Evolutionary conservation across 2,797 vertebrate genomes (phyloP).

Genomic region (Hapalemur alaotrensis): DNA sequence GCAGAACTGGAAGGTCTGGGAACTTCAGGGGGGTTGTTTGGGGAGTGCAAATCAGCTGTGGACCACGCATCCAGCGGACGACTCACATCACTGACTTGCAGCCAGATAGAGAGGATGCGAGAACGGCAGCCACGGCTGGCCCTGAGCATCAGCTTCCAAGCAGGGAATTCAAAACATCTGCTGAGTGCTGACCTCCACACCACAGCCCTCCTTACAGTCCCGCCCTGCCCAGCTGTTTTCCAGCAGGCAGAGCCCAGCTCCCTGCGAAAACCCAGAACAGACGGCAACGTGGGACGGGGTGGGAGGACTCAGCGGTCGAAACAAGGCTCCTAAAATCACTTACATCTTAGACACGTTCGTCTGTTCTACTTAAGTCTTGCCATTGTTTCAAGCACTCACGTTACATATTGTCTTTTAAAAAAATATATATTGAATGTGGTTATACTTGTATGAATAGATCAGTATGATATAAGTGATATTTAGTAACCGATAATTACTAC

Average conservation of each 20-base stretch:
- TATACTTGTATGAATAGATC: conserved; percentile 57
- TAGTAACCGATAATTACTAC: conserved; percentile 77
- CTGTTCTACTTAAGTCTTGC: neutral
- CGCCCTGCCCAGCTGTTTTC: conserved; percentile 60
- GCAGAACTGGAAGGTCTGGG: too few relatives aligned
- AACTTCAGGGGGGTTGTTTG: neutral
- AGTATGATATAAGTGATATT: conserved; percentile 79
- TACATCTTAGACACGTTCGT: neutral
- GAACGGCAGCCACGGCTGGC: neutral
- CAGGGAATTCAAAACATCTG: conserved; percentile 70
- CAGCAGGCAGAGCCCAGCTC: conserved; percentile 1
- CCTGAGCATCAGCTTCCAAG: conserved; percentile 16
- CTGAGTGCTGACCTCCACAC: conserved; percentile 36
- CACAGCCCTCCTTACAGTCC: neutral
- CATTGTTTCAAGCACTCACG: conserved; percentile 31
- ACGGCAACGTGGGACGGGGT: neutral
- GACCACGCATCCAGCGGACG: neutral
- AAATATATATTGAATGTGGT: conserved; percentile 45
- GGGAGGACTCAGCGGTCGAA: neutral
- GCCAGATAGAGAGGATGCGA: conserved; percentile 26
- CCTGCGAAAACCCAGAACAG: neutral
- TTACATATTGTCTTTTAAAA: conserved; percentile 41
- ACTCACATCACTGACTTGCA: neutral
- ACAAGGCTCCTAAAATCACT: neutral
- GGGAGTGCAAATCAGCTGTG: neutral